phyloP scores from a whole-genome alignment of 2,797 vertebrate species.

The Pteronotus mesoamericanus region DNA sequence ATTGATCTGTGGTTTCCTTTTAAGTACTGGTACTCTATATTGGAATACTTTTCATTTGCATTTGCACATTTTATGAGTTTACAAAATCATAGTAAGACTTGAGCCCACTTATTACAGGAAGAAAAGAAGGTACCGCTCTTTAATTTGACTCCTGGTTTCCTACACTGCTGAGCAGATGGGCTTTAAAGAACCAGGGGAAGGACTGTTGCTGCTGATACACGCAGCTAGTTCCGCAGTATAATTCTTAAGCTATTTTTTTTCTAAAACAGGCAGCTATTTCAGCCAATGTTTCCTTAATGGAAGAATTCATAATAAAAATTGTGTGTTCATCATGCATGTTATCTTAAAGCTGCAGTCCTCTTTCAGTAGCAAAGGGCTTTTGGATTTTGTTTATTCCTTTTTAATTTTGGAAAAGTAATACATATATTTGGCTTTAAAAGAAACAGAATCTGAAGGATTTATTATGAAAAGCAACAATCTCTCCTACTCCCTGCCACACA shows the following conservation, averaged over 20 bases:
- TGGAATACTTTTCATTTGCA: neutral
- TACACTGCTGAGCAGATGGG: conserved; percentile 25
- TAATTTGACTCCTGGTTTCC: conserved; percentile 37
- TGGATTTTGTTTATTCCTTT: conserved; percentile 15
- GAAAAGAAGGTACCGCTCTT: conserved; percentile 32
- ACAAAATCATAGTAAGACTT: conserved; percentile 46
- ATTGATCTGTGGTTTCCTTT: neutral
- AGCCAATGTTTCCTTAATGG: conserved; percentile 44
- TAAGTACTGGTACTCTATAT: neutral
- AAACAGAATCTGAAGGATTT: neutral
- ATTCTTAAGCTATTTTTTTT: conserved; percentile 51
- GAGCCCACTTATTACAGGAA: neutral
- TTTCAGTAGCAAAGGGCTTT: conserved; percentile 36
- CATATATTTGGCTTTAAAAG: neutral
- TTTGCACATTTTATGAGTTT: conserved; percentile 27
- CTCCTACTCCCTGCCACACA: neutral
- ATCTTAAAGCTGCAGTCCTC: conserved; percentile 48
- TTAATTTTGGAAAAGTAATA: conserved; percentile 26
- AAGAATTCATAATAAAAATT: conserved; percentile 59
- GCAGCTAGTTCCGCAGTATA: conserved; percentile 40
- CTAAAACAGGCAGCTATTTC: conserved; percentile 22
- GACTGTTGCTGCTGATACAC: conserved; percentile 29
- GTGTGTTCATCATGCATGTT: conserved; percentile 31
- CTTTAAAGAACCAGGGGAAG: conserved; percentile 1
- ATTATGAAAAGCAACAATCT: conserved; percentile 14